Evolutionary conservation across 2,113 vertebrate species (phyloP).

Genomic region (Ibidorhyncha struthersii): DNA sequence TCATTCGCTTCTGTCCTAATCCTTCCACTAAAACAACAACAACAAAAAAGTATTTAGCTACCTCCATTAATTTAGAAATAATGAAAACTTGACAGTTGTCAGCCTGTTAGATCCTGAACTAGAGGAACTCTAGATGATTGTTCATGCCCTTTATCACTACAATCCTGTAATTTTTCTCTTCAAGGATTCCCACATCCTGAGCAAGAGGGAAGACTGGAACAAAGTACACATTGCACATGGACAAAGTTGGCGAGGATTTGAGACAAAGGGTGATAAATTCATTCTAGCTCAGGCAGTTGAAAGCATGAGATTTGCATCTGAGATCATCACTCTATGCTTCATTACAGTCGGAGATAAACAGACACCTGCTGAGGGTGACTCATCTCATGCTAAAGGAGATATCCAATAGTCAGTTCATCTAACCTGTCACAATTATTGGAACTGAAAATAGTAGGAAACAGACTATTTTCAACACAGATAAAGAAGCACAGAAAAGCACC

Average conservation of each 20-base stretch:
- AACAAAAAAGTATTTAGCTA: background rate
- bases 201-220: background rate
- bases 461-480: background rate
- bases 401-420: background rate
- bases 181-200: background rate
- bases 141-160: background rate
- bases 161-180: background rate
- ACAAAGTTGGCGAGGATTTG: background rate
- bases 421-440: background rate
- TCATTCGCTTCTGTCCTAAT: background rate
- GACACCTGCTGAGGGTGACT: slow-evolving; percentile 54
- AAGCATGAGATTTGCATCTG: background rate
- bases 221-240: background rate
- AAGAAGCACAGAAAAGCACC: background rate
- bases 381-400: background rate
- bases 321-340: slow-evolving; percentile 37
- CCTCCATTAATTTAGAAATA: background rate
- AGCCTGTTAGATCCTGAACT: background rate
- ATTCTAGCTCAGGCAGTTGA: background rate
- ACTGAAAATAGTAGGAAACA: background rate
- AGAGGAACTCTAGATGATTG: background rate
- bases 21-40: background rate
- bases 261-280: background rate
- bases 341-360: slow-evolving; percentile 30
- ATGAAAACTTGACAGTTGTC: background rate